These are phyloP conservation scores for Morpho deidamia DNA, from an alignment of 2,888 invertebrate genomes.

Conservation along the genomic window DNA sequence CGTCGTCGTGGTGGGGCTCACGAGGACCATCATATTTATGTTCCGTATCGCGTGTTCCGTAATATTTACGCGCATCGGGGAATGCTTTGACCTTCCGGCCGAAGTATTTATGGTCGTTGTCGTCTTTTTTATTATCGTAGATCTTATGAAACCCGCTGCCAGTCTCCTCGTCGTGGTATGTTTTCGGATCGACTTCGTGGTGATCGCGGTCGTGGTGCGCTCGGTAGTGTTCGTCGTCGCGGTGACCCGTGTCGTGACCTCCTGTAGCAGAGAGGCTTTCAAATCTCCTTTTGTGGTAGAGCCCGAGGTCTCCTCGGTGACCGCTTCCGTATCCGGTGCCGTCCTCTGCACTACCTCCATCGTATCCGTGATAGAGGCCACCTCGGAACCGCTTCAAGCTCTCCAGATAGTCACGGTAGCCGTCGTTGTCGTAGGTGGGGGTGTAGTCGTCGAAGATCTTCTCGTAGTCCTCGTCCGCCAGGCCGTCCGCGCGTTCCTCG, in stretches of 20 bases:
- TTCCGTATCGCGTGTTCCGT: slow-evolving; percentile 70
- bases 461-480: slow-evolving; percentile 53
- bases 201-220: neutral
- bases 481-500: slow-evolving; percentile 44
- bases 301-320: slow-evolving; percentile 70
- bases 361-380: slow-evolving; percentile 44
- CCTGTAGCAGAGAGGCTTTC: slow-evolving; percentile 44
- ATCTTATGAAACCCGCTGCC: slow-evolving; percentile 81
- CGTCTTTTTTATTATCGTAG: slow-evolving; percentile 78
- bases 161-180: slow-evolving; percentile 72
- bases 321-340: slow-evolving; percentile 72
- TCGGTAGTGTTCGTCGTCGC: neutral
- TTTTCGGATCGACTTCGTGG: slow-evolving; percentile 72
- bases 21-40: slow-evolving; percentile 64
- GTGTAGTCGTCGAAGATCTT: slow-evolving; percentile 50
- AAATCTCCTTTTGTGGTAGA: slow-evolving; percentile 73
- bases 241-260: slow-evolving; percentile 4
- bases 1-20: slow-evolving; percentile 65
- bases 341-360: slow-evolving; percentile 64
- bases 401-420: slow-evolving; percentile 56
- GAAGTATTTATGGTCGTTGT: slow-evolving; percentile 82
- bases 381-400: slow-evolving; percentile 47
- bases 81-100: slow-evolving; percentile 80
- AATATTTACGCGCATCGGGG: slow-evolving; percentile 68
- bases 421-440: slow-evolving; percentile 40